Evolutionary conservation across 2,797 vertebrate species (phyloP).

Genomic region (Schizopygopsis pylzovi): DNA sequence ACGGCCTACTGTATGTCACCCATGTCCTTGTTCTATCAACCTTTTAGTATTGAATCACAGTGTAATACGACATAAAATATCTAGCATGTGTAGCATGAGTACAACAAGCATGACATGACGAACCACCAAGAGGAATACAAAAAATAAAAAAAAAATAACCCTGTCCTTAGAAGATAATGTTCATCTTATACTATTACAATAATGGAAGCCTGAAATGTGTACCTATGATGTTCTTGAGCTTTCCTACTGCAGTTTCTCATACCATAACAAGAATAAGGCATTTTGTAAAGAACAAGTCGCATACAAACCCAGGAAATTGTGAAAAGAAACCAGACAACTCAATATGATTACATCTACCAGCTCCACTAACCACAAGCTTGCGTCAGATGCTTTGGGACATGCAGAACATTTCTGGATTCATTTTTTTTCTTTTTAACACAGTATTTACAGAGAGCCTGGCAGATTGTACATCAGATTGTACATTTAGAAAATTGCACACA

Average conservation of each 20-base stretch:
- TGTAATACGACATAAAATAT: slow-evolving; percentile 57
- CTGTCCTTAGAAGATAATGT: slow-evolving; percentile 42
- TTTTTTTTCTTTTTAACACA: slow-evolving; percentile 63
- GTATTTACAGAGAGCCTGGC: slow-evolving; percentile 72
- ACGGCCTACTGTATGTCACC: background rate
- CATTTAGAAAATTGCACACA: slow-evolving; percentile 75
- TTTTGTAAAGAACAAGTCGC: slow-evolving; percentile 31
- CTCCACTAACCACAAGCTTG: slow-evolving; percentile 32
- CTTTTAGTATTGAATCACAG: slow-evolving; percentile 58
- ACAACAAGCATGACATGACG: slow-evolving; percentile 49
- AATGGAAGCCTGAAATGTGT: slow-evolving; percentile 63
- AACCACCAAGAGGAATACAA: slow-evolving; percentile 57
- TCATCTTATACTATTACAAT: background rate
- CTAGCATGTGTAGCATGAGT: slow-evolving; percentile 55
- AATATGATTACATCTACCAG: slow-evolving; percentile 28
- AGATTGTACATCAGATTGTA: slow-evolving; percentile 70
- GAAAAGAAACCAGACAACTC: slow-evolving; percentile 33
- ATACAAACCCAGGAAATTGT: slow-evolving; percentile 11
- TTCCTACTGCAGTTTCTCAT: slow-evolving; percentile 72
- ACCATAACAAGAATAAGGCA: slow-evolving; percentile 70
- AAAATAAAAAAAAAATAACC: background rate
- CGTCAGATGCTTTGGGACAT: slow-evolving; percentile 69
- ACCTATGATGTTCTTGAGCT: slow-evolving; percentile 50
- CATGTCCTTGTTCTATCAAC: slow-evolving; percentile 22
- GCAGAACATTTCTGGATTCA: slow-evolving; percentile 71